phyloP scores from a whole-genome alignment of 2,113 vertebrate genomes.

The Ageneiosus marmoratus region DNA sequence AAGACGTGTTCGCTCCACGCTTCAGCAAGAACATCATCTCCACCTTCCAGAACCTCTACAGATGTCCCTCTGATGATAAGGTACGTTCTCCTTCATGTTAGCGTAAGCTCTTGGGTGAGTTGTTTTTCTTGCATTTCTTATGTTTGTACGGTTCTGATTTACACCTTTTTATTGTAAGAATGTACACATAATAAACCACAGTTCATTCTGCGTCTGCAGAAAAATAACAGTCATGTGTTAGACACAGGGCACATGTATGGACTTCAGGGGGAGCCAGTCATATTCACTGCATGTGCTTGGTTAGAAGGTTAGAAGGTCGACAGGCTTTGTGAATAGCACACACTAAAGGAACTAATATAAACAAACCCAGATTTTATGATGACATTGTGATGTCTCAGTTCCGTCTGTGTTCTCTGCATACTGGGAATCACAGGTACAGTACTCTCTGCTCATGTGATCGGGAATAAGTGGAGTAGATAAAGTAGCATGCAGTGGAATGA shows the following conservation, averaged over 20 bases:
- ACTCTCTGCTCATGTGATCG: not conserved
- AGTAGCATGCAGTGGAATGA: not conserved
- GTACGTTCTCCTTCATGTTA: slow-evolving; percentile 62
- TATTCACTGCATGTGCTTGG: too few species aligned
- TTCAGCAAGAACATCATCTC: slow-evolving; percentile 98
- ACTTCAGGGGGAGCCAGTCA: too few species aligned
- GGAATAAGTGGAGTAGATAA: not conserved
- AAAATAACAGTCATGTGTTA: too few species aligned
- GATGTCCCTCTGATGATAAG: slow-evolving; percentile 97
- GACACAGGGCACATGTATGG: too few species aligned
- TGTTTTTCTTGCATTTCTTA: too few species aligned
- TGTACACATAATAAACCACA: not conserved
- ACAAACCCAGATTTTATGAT: too few species aligned
- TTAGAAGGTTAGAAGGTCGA: too few species aligned
- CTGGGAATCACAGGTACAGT: not conserved
- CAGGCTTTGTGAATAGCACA: too few species aligned
- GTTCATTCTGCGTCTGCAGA: not conserved
- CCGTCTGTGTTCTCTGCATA: not conserved
- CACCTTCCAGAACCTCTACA: slow-evolving; percentile 98
- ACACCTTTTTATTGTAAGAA: not conserved
- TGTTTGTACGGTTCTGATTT: not conserved
- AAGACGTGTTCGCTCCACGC: slow-evolving; percentile 96
- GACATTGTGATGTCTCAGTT: too few species aligned
- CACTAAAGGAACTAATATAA: too few species aligned
- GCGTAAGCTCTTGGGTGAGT: not conserved